Base-by-base conservation (phyloP, 2,113 vertebrate species). In the Xyliphius kryptos region DNA sequence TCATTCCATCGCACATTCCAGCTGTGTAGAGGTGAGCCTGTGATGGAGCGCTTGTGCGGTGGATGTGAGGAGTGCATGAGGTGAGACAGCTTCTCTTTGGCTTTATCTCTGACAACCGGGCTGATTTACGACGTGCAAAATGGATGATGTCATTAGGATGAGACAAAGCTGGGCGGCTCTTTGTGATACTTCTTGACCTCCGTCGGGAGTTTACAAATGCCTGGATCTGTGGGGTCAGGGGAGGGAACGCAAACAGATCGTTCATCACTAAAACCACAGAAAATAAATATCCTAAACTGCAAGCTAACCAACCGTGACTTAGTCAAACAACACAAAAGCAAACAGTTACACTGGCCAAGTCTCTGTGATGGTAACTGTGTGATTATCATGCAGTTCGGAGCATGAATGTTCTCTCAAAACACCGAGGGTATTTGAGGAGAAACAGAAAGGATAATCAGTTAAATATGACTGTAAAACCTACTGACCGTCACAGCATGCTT, bases 121-220 rank as follows among this genome's bases (percentile, higher is more conserved):
- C 47, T 66, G 63, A 81, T 77, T 76, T 79, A 63, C 3, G 61
- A 71, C 15, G 68, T 67, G 63, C 40, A 77, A 71, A 71, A 73
- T 56, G 66, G 63, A 66, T 73, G 78, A 81, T 74, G 78, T 78
- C 66, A 75, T 64, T 74, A 72, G 79, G 21, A 56, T 56, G 40
- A 71, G 75, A 73, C 66, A 66, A 41, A 54, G 20, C 38, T 13
- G 8, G 50, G 46, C 56, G 36, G 53, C 17, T 17, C 15, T 12
- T 59, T 19, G 6, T 8, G 46, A 54, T 16, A 13, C 56, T 15
- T 38, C 9, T 9, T 46, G 36, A 38, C 51, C 63, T 15, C 19
- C 52, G 21, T 26, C 12, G 1, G 6, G 50, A 40, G 59, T 40
- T 49, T 51, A 51, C 2, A 14, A 20, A 48, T 50, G 26, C 16